These are phyloP conservation scores for Lasaia peninsularis DNA, from an alignment of 1,140 invertebrate species.

Conservation along the genomic window DNA sequence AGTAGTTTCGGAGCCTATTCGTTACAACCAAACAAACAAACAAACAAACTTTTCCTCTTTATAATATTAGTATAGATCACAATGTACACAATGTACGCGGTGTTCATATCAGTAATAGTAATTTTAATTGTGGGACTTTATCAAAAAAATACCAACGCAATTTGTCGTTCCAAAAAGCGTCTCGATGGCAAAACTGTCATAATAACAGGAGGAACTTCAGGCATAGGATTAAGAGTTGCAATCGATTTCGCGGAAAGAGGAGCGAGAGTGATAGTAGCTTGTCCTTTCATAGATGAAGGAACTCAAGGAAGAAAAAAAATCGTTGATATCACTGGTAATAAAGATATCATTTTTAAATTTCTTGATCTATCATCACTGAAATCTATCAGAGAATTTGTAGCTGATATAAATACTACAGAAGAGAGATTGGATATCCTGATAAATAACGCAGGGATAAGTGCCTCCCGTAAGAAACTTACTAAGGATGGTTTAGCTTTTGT, in stretches of 20 bases:
- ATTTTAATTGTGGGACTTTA: slow-evolving; percentile 21
- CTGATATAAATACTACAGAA: slow-evolving; percentile 80
- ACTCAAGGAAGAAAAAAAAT: slow-evolving; percentile 69
- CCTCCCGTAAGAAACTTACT: slow-evolving; percentile 59
- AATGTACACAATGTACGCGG: slow-evolving; percentile 37
- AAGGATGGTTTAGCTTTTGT: slow-evolving; percentile 89
- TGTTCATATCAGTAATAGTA: slow-evolving; percentile 24
- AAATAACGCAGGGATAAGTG: slow-evolving; percentile 85
- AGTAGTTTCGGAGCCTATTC: no score
- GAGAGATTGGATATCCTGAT: slow-evolving; percentile 86
- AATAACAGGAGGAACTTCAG: slow-evolving; percentile 90
- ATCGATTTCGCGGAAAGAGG: slow-evolving; percentile 83
- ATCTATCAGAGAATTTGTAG: slow-evolving; percentile 85
- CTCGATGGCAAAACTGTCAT: slow-evolving; percentile 84
- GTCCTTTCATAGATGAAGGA: slow-evolving; percentile 81
- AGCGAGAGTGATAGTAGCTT: slow-evolving; percentile 90
- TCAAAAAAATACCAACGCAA: not conserved
- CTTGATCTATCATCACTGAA: slow-evolving; percentile 88
- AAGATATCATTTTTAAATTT: slow-evolving; percentile 67
- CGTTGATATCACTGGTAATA: slow-evolving; percentile 59
- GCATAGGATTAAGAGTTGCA: slow-evolving; percentile 92
- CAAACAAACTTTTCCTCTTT: no score
- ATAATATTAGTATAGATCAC: no score
- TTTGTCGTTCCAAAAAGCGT: slow-evolving; percentile 22
- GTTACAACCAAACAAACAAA: no score